These are phyloP conservation scores for Silurus meridionalis DNA, from an alignment of 2,113 vertebrate species.

Conservation along the genomic window DNA sequence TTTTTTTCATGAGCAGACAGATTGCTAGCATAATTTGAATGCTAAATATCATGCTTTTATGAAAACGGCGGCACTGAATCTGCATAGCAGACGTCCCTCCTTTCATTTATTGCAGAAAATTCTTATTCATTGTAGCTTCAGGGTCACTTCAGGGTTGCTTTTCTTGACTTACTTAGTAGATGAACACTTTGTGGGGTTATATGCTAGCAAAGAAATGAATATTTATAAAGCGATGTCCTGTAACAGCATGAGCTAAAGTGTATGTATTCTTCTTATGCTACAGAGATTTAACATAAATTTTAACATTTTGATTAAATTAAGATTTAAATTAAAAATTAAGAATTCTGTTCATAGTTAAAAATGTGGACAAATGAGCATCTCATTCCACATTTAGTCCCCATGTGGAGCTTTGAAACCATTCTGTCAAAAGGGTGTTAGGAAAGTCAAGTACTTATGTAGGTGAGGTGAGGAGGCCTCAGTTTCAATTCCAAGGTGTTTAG, in stretches of 20 bases:
- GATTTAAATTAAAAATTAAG: too few species aligned
- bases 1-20: background rate
- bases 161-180: background rate
- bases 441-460: too few species aligned
- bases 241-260: background rate
- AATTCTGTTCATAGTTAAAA: too few species aligned
- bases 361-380: too few species aligned
- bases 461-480: too few species aligned
- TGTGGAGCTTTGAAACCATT: too few species aligned
- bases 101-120: background rate
- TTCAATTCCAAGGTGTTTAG: too few species aligned
- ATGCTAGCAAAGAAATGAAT: background rate
- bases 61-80: background rate
- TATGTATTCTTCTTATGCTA: background rate
- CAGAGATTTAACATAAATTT: background rate
- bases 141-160: background rate
- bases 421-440: too few species aligned
- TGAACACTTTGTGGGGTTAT: background rate
- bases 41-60: background rate
- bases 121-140: background rate
- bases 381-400: too few species aligned
- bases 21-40: conserved; percentile 15
- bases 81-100: background rate
- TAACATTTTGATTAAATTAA: too few species aligned
- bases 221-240: background rate